Evolutionary conservation across 2,797 vertebrate genomes (phyloP).

Genomic region (Enteromius anoplus): DNA sequence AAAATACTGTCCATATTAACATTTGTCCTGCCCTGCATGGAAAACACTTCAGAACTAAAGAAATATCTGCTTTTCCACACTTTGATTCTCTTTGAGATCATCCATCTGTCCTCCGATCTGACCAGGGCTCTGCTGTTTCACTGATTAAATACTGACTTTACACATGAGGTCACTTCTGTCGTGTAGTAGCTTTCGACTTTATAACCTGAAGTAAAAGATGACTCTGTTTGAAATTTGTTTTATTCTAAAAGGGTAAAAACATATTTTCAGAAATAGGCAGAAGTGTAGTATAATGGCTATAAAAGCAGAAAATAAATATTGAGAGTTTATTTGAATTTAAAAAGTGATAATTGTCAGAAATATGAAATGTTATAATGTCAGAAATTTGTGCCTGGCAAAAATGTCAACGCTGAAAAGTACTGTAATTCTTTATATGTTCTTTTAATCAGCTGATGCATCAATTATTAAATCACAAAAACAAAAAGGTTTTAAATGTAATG

Average conservation of each 20-base stretch:
- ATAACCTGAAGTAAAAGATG: neutral
- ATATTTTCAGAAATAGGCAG: neutral
- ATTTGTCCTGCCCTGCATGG: neutral
- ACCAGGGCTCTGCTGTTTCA: constrained; percentile 11
- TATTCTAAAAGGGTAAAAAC: neutral
- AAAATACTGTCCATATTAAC: constrained; percentile 28
- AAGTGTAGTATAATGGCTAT: neutral
- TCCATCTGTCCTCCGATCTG: constrained; percentile 27
- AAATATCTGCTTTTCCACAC: neutral
- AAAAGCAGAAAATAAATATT: neutral
- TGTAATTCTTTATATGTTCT: neutral
- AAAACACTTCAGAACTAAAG: constrained; percentile 6
- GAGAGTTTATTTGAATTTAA: neutral
- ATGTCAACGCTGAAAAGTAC: neutral
- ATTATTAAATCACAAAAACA: neutral
- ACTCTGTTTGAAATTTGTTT: neutral
- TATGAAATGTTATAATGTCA: neutral
- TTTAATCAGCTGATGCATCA: neutral
- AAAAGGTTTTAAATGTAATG: neutral
- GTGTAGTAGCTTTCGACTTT: neutral
- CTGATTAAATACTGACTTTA: constrained; percentile 30
- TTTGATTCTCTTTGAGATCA: constrained; percentile 19
- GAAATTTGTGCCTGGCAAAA: neutral
- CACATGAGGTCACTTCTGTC: neutral
- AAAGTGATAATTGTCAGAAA: neutral